Percentiles rank a stretch among this genome's conserved stretches.
Conservation (phyloP, 2,113 vertebrate species). For the Laticauda colubrina region DNA sequence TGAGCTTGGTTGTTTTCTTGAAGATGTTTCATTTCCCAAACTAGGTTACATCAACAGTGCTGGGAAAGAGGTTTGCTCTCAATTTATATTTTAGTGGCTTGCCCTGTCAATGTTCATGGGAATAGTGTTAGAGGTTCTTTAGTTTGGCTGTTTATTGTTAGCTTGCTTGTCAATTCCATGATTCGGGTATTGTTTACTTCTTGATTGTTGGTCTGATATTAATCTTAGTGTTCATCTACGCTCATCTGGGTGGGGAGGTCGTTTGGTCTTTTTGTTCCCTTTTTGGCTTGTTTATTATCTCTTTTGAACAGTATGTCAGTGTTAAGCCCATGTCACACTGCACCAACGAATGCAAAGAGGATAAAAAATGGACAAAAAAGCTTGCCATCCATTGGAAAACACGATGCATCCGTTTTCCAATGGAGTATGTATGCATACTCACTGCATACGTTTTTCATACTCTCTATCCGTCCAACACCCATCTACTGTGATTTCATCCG, state of each 20-base stretch:
- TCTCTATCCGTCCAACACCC: too few relatives aligned
- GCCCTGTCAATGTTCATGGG: background rate
- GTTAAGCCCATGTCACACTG: background rate
- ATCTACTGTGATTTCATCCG: too few relatives aligned
- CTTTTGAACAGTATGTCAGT: background rate
- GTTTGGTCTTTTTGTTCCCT: background rate
- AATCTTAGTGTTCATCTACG: background rate
- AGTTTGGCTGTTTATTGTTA: background rate
- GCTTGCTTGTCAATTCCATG: background rate
- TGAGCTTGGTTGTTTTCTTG: background rate
- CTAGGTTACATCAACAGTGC: background rate
- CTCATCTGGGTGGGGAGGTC: background rate
- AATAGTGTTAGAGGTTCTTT: background rate
- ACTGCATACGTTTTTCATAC: too few relatives aligned
- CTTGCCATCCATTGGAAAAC: too few relatives aligned
- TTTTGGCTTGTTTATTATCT: background rate
- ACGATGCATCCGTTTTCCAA: too few relatives aligned
- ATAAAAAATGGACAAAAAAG: too few relatives aligned
- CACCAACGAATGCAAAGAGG: too few relatives aligned
- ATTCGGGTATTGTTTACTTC: background rate
- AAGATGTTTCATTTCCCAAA: background rate
- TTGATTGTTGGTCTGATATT: background rate
- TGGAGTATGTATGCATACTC: too few relatives aligned
- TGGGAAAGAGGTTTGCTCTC: background rate
- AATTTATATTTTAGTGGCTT: background rate